Evolutionary conservation across 2,888 invertebrate species (phyloP).

Genomic region (Hydroisotoma schaefferi): DNA sequence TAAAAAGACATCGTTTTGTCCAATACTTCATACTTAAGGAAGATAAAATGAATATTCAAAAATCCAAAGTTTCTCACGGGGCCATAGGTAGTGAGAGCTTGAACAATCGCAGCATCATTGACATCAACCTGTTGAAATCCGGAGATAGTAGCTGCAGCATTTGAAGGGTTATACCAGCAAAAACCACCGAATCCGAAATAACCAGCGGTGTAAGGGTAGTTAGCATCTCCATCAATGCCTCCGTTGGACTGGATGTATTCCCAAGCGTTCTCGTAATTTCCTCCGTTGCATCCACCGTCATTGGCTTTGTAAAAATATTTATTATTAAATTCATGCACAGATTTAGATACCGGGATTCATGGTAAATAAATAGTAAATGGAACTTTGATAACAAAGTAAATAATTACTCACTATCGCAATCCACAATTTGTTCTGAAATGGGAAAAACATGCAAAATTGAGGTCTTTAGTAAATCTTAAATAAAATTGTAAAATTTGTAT

Average conservation of each 20-base stretch:
- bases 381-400: background rate
- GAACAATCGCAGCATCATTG: background rate
- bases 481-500: no score
- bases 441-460: background rate
- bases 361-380: background rate
- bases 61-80: no score
- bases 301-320: background rate
- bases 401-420: constrained; percentile 50
- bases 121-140: no score
- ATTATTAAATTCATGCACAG: background rate
- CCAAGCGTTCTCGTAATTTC: constrained; percentile 78
- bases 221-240: constrained; percentile 83
- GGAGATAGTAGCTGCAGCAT: background rate
- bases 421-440: constrained; percentile 51
- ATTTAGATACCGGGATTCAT: background rate
- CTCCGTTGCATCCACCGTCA: constrained; percentile 73
- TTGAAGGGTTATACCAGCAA: background rate
- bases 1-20: no score
- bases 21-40: no score
- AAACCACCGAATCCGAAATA: background rate
- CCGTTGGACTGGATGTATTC: constrained; percentile 75
- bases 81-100: background rate
- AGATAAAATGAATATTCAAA: no score
- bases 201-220: constrained; percentile 68
- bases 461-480: no score